A percentile compares a stretch with the other conserved stretches of the same genome.
Conservation (phyloP, 2,113 vertebrate species). For the Nematolebias whitei region DNA sequence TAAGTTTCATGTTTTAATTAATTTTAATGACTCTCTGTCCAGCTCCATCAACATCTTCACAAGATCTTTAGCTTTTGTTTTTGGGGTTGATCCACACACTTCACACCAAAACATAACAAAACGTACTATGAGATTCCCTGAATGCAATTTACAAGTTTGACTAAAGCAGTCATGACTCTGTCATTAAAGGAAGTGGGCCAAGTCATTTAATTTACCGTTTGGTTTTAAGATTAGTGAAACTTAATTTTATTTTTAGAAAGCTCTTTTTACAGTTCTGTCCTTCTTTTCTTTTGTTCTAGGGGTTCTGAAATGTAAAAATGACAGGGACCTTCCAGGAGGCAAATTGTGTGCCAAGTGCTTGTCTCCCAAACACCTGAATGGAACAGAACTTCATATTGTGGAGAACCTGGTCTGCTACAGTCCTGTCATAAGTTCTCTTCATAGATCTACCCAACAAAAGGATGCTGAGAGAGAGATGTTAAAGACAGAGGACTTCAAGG, state of each 20-base stretch:
- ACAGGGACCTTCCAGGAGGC: conserved; percentile 82
- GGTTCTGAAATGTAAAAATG: conserved; percentile 92
- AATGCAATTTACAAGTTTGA: too few relatives aligned
- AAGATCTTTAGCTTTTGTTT: too few relatives aligned
- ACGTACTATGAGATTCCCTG: too few relatives aligned
- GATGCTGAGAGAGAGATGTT: conserved; percentile 58
- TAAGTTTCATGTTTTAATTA: too few relatives aligned
- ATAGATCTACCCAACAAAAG: conserved; percentile 54
- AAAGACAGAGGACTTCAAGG: conserved; percentile 61
- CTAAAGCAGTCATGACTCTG: too few relatives aligned
- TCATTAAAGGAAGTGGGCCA: neutral
- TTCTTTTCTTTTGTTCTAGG: conserved; percentile 69
- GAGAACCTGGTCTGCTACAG: conserved; percentile 78
- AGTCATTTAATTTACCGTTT: too few relatives aligned
- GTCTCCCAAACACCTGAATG: conserved; percentile 75
- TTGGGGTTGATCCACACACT: too few relatives aligned
- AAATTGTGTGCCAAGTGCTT: conserved; percentile 86
- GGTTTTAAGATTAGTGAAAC: too few relatives aligned
- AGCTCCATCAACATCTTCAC: too few relatives aligned
- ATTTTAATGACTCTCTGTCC: too few relatives aligned
- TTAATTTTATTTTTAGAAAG: too few relatives aligned
- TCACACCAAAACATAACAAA: too few relatives aligned
- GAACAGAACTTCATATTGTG: conserved; percentile 76
- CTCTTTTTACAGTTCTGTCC: neutral
- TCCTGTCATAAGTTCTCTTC: conserved; percentile 79